phyloP scores from a whole-genome alignment of 1,140 invertebrate genomes.

The Gonioctena quinquepunctata region DNA sequence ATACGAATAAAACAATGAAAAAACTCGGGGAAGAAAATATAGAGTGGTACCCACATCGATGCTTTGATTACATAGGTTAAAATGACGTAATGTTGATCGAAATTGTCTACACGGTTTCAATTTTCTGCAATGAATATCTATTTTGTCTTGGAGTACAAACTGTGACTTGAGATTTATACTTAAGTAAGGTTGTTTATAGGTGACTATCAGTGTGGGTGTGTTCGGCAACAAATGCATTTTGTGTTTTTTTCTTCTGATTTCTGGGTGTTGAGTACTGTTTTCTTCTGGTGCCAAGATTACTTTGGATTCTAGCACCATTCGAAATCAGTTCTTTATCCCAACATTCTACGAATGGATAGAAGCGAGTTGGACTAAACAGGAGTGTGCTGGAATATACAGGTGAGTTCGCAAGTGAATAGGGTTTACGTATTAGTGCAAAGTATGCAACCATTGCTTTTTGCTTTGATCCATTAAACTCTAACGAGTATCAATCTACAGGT shows the following conservation, averaged over 20 bases:
- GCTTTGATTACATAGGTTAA: not conserved
- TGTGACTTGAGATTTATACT: slow-evolving; percentile 38
- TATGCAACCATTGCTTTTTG: too few relatives aligned
- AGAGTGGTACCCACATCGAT: not conserved
- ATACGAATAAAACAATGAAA: slow-evolving; percentile 20
- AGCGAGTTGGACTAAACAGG: too few relatives aligned
- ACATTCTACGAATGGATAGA: slow-evolving; percentile 22
- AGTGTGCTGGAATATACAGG: not conserved
- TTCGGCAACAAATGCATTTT: not conserved
- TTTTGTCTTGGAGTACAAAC: slow-evolving; percentile 39
- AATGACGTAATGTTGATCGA: slow-evolving; percentile 5
- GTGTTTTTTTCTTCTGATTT: not conserved
- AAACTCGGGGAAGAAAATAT: slow-evolving; percentile 18
- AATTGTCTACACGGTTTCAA: slow-evolving; percentile 33
- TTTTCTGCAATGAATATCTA: slow-evolving; percentile 39
- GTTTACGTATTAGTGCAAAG: too few relatives aligned
- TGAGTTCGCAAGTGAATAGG: too few relatives aligned
- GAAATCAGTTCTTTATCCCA: slow-evolving; percentile 51
- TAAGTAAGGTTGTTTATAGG: slow-evolving; percentile 31
- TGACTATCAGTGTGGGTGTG: slow-evolving; percentile 23
- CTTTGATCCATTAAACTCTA: too few relatives aligned
- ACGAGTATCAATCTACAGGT: too few relatives aligned
- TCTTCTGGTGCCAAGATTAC: slow-evolving; percentile 51
- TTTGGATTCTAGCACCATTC: slow-evolving; percentile 48
- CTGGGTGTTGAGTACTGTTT: slow-evolving; percentile 51